A percentile compares a stretch with the other conserved stretches of the same genome.
phyloP scores from a whole-genome alignment of 2,113 vertebrate species.

The Urocolius indicus region DNA sequence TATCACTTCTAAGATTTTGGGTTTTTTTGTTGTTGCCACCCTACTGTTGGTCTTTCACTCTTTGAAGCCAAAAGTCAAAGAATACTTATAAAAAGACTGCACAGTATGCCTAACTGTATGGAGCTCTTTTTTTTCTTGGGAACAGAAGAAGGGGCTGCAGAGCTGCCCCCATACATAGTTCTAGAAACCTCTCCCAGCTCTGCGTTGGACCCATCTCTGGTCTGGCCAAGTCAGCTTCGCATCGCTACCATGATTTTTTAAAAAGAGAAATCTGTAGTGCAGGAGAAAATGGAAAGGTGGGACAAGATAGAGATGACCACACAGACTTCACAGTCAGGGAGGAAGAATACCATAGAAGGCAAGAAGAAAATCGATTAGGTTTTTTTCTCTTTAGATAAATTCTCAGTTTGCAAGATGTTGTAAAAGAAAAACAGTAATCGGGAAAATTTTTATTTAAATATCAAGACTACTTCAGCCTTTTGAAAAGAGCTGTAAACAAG shows the following conservation, averaged over 20 bases:
- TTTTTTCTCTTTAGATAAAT: neutral
- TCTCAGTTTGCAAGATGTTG: neutral
- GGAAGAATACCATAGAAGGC: neutral
- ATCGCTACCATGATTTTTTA: too few species aligned
- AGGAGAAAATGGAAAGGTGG: too few species aligned
- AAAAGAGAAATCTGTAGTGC: too few species aligned
- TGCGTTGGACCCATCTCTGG: too few species aligned
- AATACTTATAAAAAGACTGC: neutral
- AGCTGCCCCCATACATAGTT: too few species aligned
- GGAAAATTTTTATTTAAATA: neutral
- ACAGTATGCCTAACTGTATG: neutral
- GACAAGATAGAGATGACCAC: too few species aligned
- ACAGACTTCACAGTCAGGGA: too few species aligned
- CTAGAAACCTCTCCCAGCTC: too few species aligned
- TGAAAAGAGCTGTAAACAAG: neutral
- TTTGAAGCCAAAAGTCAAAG: neutral
- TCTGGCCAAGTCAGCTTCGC: too few species aligned
- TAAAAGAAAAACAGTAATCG: neutral
- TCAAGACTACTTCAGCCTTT: neutral
- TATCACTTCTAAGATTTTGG: neutral
- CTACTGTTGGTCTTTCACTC: neutral
- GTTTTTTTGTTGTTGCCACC: neutral
- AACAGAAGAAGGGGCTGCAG: too few species aligned
- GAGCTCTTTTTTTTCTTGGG: too few species aligned
- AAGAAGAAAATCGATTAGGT: neutral